These are phyloP conservation scores for Drosophila peninsularis DNA, from an alignment of 2,888 invertebrate genomes.

Conservation along the genomic window DNA sequence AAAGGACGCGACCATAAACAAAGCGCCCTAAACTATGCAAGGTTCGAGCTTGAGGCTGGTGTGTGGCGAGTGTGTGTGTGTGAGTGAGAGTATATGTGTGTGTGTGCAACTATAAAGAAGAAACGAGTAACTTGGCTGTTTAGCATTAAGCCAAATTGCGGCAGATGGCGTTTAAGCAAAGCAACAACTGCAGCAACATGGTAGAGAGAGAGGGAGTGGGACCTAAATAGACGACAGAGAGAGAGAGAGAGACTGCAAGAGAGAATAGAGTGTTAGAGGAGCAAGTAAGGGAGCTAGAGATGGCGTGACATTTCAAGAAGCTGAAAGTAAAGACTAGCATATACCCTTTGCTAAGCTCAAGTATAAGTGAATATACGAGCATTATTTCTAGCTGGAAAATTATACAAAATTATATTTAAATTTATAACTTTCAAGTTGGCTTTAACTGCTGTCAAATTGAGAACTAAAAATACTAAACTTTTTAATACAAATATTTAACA, in stretches of 20 bases:
- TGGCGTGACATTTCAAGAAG: background rate
- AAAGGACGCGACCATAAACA: conserved; percentile 54
- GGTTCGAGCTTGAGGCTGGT: background rate
- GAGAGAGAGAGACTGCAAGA: background rate
- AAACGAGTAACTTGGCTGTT: conserved; percentile 39
- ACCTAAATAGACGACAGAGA: too few relatives aligned
- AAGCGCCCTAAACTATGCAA: conserved; percentile 63
- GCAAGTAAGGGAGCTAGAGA: background rate
- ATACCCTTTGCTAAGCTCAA: background rate
- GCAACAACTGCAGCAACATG: conserved; percentile 22
- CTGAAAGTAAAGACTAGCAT: background rate
- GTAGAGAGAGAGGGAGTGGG: background rate
- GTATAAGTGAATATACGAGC: background rate
- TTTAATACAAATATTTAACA: too few relatives aligned
- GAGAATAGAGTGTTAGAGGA: too few relatives aligned
- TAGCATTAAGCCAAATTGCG: conserved; percentile 61
- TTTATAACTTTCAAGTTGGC: too few relatives aligned
- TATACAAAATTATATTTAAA: too few relatives aligned
- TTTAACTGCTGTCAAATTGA: too few relatives aligned
- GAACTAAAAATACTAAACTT: too few relatives aligned
- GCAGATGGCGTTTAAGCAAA: conserved; percentile 64
- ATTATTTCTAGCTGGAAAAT: too few relatives aligned
- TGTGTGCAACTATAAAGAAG: background rate
- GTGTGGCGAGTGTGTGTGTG: background rate
- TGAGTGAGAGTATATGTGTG: background rate